phyloP scores from a whole-genome alignment of 92 coral and sea anemone species.

The Zoanthus sansibaricus region DNA sequence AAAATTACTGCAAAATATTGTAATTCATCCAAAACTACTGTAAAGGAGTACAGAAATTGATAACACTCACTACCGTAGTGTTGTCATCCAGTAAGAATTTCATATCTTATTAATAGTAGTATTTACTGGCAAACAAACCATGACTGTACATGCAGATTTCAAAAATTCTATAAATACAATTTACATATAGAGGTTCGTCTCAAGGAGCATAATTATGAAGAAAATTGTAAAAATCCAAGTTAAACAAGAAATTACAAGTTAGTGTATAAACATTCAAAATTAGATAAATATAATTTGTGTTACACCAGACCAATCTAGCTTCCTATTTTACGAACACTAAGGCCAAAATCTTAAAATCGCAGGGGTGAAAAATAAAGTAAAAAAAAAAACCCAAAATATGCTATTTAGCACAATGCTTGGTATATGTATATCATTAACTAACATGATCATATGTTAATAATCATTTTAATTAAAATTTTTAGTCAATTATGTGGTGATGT shows the following conservation, averaged over 20 bases:
- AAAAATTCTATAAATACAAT: conserved; percentile 22
- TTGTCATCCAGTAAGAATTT: background rate
- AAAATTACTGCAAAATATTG: background rate
- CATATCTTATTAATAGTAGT: background rate
- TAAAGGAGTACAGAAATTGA: background rate
- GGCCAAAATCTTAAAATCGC: no score
- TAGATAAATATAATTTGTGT: background rate
- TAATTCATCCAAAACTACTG: background rate
- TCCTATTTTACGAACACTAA: no score
- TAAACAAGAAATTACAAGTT: background rate
- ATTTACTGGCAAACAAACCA: background rate
- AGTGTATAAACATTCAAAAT: background rate
- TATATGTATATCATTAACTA: no score
- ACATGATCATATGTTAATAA: no score
- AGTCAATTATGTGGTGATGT: no score
- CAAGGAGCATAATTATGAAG: background rate
- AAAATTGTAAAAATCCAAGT: conserved; percentile 16
- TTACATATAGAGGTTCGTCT: conserved; percentile 8
- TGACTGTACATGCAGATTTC: background rate
- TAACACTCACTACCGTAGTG: background rate
- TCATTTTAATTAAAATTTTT: no score
- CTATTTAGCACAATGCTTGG: no score
- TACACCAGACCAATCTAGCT: no score
- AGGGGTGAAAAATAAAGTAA: no score
- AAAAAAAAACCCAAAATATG: no score